A percentile compares a stretch with the other conserved stretches of the same genome.
These are phyloP conservation scores for Selene dorsalis DNA, from an alignment of 2,797 vertebrate genomes.

Conservation along the genomic window DNA sequence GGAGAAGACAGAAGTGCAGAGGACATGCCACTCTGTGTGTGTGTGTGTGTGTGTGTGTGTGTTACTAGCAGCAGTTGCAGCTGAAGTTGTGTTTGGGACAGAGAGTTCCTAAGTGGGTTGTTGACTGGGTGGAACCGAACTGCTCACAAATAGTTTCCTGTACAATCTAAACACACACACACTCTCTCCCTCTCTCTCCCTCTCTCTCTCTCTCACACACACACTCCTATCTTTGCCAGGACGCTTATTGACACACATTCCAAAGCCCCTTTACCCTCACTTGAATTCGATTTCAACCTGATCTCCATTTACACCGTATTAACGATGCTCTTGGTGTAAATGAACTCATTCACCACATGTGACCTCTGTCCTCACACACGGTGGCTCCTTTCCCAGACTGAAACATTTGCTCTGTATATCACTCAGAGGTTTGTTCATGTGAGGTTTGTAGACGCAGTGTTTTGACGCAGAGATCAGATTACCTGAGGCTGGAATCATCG, in stretches of 20 bases:
- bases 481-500: background rate
- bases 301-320: background rate
- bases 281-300: background rate
- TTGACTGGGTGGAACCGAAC: slow-evolving; percentile 64
- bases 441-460: slow-evolving; percentile 1
- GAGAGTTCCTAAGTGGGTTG: slow-evolving; percentile 60
- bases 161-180: slow-evolving; percentile 20
- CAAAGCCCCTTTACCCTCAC: background rate
- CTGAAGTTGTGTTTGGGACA: slow-evolving; percentile 26
- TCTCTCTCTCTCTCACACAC: background rate
- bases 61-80: no score
- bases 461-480: slow-evolving; percentile 1
- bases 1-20: background rate
- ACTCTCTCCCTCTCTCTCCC: background rate
- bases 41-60: no score
- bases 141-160: slow-evolving; percentile 60
- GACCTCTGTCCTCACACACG: background rate
- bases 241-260: background rate
- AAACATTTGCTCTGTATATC: background rate
- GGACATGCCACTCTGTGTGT: slow-evolving; percentile 5
- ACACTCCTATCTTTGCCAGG: background rate
- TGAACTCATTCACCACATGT: background rate
- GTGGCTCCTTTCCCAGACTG: background rate
- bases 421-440: background rate
- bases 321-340: background rate